phyloP scores from a whole-genome alignment of 2,113 vertebrate species.

The Sylvietta virens region DNA sequence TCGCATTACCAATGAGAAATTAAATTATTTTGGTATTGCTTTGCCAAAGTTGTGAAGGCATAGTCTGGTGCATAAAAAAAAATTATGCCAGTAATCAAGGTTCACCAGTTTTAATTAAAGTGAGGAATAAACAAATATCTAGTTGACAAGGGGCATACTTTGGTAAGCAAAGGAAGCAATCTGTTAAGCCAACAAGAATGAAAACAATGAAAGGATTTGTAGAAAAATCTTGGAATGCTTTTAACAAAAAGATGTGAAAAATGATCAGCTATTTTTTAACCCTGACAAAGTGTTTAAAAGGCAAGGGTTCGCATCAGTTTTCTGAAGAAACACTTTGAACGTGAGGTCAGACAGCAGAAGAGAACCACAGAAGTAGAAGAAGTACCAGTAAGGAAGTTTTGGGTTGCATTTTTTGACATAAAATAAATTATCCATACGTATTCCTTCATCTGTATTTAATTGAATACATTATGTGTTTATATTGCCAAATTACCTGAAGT shows the following conservation, averaged over 20 bases:
- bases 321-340: neutral
- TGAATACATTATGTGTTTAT: neutral
- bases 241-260: neutral
- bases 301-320: neutral
- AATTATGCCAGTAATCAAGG: neutral
- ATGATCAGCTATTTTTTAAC: neutral
- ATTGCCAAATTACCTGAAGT: neutral
- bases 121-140: neutral
- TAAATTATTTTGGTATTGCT: neutral
- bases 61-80: neutral
- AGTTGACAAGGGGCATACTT: neutral
- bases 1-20: neutral
- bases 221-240: neutral
- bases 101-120: conserved; percentile 26
- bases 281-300: neutral
- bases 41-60: neutral
- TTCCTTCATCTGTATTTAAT: neutral
- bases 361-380: neutral
- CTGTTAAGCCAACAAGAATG: neutral
- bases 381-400: neutral
- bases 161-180: neutral
- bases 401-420: neutral
- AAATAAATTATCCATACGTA: neutral
- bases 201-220: neutral
- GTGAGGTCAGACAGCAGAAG: neutral